Evolutionary conservation across 2,797 vertebrate species (phyloP), one percentile per base, ranked within the genome.

Genomic region (Sandelia bainsii): DNA sequence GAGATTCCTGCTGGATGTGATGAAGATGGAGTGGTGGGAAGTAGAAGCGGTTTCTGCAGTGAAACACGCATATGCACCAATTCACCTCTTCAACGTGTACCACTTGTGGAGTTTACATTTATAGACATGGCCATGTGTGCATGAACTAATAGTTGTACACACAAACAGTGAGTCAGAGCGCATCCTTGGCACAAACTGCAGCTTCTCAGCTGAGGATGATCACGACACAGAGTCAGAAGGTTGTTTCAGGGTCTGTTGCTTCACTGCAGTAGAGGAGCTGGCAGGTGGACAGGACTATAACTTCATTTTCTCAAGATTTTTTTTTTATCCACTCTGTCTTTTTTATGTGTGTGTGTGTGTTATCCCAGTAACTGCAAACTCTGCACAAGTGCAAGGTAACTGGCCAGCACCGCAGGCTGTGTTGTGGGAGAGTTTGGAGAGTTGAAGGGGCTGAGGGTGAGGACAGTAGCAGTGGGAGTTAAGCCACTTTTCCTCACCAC

Each of bases 351-450:
- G 49, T 16, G 39, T 42, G 12, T 42, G 39, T 42, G 63, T 81
- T 82, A 72, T 69, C 68, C 61, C 60, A 62, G 65, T 84, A 89
- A 89, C 65, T 89, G 89, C 88, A 90, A 88, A 80, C 81, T 77
- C 83, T 82, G 90, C 90, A 92, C 75, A 90, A 89, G 85, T 46
- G 57, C 63, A 48, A 34, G 10, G 53, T 80, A 81, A 74, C 81
- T 80, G 80, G 81, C 82, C 75, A 58, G 71, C 78, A 82, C 70
- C 72, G 60, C 20, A 5, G 49, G 83, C 75, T 46, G 29, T 34
- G 72, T 22, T 79, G 74, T 66, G 57, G 75, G 63, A 75, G 87
- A 74, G 74, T 76, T 67, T 70, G 73, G 69, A 77, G 74, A 61
- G 79, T 67, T 70, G 73, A 69, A 77, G 72, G 57, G 79, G 69